Evolutionary conservation across 2,888 invertebrate genomes (phyloP), one percentile per base, ranked within the genome.

Genomic region (Megalurothrips usitatus): DNA sequence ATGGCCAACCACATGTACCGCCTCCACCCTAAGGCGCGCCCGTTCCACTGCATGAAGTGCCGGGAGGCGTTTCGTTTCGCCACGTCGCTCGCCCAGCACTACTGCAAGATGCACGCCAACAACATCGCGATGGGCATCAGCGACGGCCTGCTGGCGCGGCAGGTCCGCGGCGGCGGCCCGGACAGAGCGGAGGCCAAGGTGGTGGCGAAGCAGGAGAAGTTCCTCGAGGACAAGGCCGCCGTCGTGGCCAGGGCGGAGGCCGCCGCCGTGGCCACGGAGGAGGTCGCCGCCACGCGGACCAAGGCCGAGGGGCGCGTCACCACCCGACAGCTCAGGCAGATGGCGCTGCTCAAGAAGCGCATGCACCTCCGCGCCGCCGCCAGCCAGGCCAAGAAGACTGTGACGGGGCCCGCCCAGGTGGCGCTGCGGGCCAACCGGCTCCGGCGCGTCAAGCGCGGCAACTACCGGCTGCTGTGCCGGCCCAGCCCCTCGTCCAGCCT

Each of bases 391-490:
- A 75, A 75, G 68, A 75, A 75, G 10, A 75, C 58, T 1, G 58
- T 17, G 14, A 12, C 58, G 17, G 19, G 19, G 58, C 17, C 34
- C 34, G 34, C 3, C 34, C 58, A 11, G 17, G 68, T 26, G 26
- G 68, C 68, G 1, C 23, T 75, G 23, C n/a, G 12, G 68, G 68
- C 68, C 23, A 75, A 75, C 68, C 68, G 68, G 8, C 68, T 75
- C 3, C 68, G 68, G 2, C 68, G 26, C 10, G 68, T 75, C 23
- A 9, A 26, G 9, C 26, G 68, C 23, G 12, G 9, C 68, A 75
- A 75, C 68, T 75, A 75, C 68, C 68, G 68, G 26, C 68, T 75
- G 23, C 68, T 75, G 68, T 75, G 23, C 68, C 68, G 68, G 23
- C 26, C 68, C 68, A 75, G 68, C 68, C 58, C 58, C 58, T 58